phyloP scores from a whole-genome alignment of 2,888 invertebrate species.

The Drosophila birchii region DNA sequence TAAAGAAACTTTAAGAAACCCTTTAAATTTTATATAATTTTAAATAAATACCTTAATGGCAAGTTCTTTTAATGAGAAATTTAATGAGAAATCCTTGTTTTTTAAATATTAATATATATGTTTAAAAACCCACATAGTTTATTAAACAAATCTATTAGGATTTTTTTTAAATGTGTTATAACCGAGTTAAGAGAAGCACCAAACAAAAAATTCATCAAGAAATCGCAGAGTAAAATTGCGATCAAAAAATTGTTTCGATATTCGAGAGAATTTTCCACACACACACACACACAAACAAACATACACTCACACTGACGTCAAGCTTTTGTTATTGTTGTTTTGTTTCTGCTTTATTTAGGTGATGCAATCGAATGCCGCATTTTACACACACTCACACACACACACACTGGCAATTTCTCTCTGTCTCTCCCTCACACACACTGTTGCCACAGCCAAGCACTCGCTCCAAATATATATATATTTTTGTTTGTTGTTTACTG shows the following conservation, averaged over 20 bases:
- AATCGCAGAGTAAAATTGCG: not conserved
- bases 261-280: constrained; percentile 2
- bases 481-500: constrained; percentile 35
- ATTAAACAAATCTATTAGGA: too few relatives aligned
- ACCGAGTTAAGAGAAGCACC: not conserved
- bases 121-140: not conserved
- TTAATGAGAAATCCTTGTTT: not conserved
- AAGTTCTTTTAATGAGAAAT: not conserved
- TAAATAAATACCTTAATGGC: not conserved
- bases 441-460: constrained; percentile 2
- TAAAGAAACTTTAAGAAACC: too few relatives aligned
- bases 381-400: constrained; percentile 23
- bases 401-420: not conserved
- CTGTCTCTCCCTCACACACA: constrained; percentile 7
- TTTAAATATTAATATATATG: not conserved
- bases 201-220: not conserved
- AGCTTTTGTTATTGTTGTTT: constrained; percentile 28
- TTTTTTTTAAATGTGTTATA: not conserved
- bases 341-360: constrained; percentile 43
- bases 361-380: constrained; percentile 66
- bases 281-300: constrained; percentile 25
- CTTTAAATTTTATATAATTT: too few relatives aligned
- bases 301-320: constrained; percentile 13
- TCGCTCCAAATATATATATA: constrained; percentile 12
- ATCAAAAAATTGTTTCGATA: constrained; percentile 1